A percentile compares a stretch with the other conserved stretches of the same genome.
phyloP scores from a whole-genome alignment of 2,113 vertebrate genomes.

The Pionites leucogaster region DNA sequence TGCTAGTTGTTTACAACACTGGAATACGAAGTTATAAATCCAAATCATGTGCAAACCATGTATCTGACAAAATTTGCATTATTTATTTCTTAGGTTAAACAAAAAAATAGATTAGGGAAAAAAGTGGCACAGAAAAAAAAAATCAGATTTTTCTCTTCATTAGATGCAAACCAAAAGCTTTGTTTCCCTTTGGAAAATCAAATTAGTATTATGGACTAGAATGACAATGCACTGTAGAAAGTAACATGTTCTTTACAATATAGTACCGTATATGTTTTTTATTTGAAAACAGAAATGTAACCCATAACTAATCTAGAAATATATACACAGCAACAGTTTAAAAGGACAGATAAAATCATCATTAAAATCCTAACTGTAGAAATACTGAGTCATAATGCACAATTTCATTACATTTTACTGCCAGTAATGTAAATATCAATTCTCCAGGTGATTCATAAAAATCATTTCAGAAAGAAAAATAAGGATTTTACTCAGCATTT shows the following conservation, averaged over 20 bases:
- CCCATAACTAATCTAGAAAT: slow-evolving; percentile 63
- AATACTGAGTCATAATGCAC: slow-evolving; percentile 68
- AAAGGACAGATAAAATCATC: slow-evolving; percentile 64
- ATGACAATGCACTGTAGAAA: slow-evolving; percentile 35
- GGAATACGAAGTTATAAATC: not conserved
- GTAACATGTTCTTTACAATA: slow-evolving; percentile 26
- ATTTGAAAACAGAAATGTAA: slow-evolving; percentile 56
- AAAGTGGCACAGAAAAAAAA: not conserved
- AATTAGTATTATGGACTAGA: slow-evolving; percentile 32
- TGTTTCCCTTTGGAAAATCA: slow-evolving; percentile 8
- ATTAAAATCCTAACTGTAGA: slow-evolving; percentile 69
- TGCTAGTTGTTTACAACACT: not conserved
- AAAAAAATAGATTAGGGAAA: not conserved
- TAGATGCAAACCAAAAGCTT: not conserved
- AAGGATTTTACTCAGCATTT: slow-evolving; percentile 44
- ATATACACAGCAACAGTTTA: slow-evolving; percentile 52
- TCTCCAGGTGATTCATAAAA: slow-evolving; percentile 70
- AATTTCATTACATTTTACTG: slow-evolving; percentile 69
- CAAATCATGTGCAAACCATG: not conserved
- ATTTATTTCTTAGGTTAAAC: not conserved
- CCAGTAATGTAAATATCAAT: slow-evolving; percentile 64
- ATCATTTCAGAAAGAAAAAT: slow-evolving; percentile 47
- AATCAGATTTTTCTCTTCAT: not conserved
- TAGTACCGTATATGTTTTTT: slow-evolving; percentile 16
- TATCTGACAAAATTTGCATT: not conserved